Evolutionary conservation across 2,113 vertebrate species (phyloP).

Genomic region (Dicerorhinus sumatrensis): DNA sequence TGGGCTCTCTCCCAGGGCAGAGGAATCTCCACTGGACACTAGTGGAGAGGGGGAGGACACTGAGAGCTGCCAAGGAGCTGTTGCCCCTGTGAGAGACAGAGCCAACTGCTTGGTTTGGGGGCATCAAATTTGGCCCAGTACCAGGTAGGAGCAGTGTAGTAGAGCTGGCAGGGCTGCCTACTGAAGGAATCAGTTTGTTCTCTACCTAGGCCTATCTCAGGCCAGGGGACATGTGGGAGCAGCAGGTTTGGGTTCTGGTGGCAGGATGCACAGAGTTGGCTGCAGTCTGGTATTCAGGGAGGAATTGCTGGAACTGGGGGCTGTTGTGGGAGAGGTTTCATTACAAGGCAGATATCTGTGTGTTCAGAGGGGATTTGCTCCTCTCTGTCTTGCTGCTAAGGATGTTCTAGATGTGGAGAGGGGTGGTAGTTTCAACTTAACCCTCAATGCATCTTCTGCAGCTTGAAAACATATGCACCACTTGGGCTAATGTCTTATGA

Average conservation of each 20-base stretch:
- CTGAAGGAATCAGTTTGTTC: constrained; percentile 88
- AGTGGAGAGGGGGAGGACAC: constrained; percentile 84
- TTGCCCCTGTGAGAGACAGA: constrained; percentile 88
- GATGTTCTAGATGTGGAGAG: constrained; percentile 95
- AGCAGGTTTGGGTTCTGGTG: constrained; percentile 82
- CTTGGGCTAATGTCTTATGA: constrained; percentile 93
- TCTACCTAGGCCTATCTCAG: constrained; percentile 92
- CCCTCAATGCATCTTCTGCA: constrained; percentile 94
- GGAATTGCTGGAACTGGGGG: constrained; percentile 88
- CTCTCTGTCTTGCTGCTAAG: constrained; percentile 93
- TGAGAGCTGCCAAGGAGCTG: constrained; percentile 82
- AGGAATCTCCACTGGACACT: constrained; percentile 91
- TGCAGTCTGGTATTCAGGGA: constrained; percentile 92
- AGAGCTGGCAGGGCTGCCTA: constrained; percentile 89
- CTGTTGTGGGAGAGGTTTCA: constrained; percentile 85
- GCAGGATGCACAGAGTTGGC: constrained; percentile 88
- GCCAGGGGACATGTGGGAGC: constrained; percentile 84
- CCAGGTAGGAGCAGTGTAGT: constrained; percentile 85
- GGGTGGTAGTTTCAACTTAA: constrained; percentile 93
- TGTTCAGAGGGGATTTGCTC: constrained; percentile 91
- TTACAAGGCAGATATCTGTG: constrained; percentile 90
- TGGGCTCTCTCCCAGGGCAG: constrained; percentile 93
- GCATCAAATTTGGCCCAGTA: constrained; percentile 87
- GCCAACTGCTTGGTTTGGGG: constrained; percentile 86
- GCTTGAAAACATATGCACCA: constrained; percentile 96